Conservation (phyloP, 2,797 vertebrate species). For the Bryconaethiops microstoma region DNA sequence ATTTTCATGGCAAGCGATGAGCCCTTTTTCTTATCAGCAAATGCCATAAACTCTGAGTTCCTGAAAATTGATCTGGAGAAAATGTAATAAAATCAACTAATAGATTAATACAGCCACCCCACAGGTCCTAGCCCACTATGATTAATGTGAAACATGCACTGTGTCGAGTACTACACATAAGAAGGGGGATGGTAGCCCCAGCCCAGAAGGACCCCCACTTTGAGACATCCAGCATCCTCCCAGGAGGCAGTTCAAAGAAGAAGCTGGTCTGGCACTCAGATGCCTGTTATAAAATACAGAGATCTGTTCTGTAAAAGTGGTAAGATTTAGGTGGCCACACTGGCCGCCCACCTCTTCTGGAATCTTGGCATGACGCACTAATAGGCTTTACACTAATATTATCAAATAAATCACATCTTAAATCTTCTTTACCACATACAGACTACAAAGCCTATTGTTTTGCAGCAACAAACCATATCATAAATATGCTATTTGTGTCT, state of each 20-base stretch:
- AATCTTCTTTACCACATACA: not conserved
- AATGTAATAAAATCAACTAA: conserved; percentile 25
- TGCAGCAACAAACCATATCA: not conserved
- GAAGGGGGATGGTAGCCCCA: not conserved
- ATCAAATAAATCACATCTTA: not conserved
- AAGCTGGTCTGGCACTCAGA: conserved; percentile 30
- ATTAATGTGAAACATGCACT: not conserved
- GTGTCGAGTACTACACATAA: conserved; percentile 12
- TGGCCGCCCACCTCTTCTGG: conserved; percentile 8
- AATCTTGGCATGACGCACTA: conserved; percentile 3
- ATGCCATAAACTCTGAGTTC: conserved; percentile 27
- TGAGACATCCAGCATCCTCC: conserved; percentile 12
- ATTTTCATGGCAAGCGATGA: conserved; percentile 4
- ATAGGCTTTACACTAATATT: not conserved
- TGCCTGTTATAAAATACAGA: conserved; percentile 27
- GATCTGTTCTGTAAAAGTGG: conserved; percentile 2
- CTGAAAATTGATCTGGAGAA: conserved; percentile 13
- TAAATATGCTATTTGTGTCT: not conserved
- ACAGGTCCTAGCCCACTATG: not conserved
- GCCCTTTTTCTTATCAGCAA: conserved; percentile 25
- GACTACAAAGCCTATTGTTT: not conserved
- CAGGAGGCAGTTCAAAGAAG: conserved; percentile 36
- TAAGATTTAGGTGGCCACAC: conserved; percentile 8
- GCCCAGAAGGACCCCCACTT: conserved; percentile 17
- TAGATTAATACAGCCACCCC: not conserved